phyloP scores from a whole-genome alignment of 2,888 invertebrate genomes.

The Oscheius onirici region DNA sequence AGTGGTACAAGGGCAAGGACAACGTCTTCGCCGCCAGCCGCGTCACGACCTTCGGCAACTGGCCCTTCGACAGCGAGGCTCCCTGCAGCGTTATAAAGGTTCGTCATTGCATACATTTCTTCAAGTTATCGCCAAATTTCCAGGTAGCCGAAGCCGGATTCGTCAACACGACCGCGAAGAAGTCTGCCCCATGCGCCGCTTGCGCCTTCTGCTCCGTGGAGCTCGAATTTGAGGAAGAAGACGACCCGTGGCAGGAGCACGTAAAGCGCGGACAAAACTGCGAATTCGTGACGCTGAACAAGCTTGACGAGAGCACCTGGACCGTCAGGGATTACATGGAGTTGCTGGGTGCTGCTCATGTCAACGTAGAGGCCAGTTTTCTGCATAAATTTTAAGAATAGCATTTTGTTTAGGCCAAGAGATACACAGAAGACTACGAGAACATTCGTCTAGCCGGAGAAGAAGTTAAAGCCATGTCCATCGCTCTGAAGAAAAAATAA shows the following conservation, averaged over 20 bases:
- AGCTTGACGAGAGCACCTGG: slow-evolving; percentile 40
- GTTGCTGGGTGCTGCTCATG: neutral
- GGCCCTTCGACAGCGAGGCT: slow-evolving; percentile 1
- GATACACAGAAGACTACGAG: too few relatives aligned
- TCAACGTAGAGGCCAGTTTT: neutral
- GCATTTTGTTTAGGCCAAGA: too few relatives aligned
- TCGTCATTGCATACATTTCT: too few relatives aligned
- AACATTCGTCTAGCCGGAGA: too few relatives aligned
- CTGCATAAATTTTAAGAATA: too few relatives aligned
- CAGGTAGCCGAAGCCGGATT: slow-evolving; percentile 47
- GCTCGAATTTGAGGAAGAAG: slow-evolving; percentile 43
- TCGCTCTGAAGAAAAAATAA: too few relatives aligned
- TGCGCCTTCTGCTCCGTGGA: slow-evolving; percentile 47
- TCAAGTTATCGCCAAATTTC: slow-evolving; percentile 11
- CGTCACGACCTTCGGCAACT: neutral
- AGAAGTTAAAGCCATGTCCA: too few relatives aligned
- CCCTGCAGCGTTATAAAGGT: slow-evolving; percentile 4
- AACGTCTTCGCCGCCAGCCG: slow-evolving; percentile 3
- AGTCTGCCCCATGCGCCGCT: slow-evolving; percentile 8
- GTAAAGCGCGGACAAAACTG: slow-evolving; percentile 30
- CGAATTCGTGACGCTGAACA: slow-evolving; percentile 39
- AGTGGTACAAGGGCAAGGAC: neutral
- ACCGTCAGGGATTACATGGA: slow-evolving; percentile 30
- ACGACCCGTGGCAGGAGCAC: slow-evolving; percentile 50
- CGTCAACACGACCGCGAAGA: slow-evolving; percentile 25